Percentiles rank a stretch among this genome's conserved stretches.
Evolutionary conservation across 2,888 invertebrate genomes (phyloP).

Genomic region (Ophion slaviceki): DNA sequence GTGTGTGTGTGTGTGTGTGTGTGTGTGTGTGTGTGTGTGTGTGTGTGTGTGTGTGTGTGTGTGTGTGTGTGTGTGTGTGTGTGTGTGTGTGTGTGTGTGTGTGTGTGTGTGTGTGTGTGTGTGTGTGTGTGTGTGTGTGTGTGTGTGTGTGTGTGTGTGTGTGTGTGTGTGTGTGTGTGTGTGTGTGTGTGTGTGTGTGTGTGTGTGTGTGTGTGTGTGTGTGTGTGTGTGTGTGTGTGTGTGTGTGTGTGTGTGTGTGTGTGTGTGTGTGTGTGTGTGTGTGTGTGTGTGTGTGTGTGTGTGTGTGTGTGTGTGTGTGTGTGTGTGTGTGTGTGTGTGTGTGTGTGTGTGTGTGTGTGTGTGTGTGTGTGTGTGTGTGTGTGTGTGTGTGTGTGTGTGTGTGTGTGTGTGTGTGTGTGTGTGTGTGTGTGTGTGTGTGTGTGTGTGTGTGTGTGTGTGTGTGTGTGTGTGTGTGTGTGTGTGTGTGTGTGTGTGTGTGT

Average conservation of each 20-base stretch:
- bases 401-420: neutral
- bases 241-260: neutral
- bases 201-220: neutral
- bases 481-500: neutral
- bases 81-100: neutral
- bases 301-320: neutral
- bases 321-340: neutral
- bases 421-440: neutral
- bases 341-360: neutral
- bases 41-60: neutral
- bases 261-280: neutral
- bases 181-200: neutral
- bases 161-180: too few relatives aligned
- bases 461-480: neutral
- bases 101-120: neutral
- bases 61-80: neutral
- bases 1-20: neutral
- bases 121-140: neutral
- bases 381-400: neutral
- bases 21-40: neutral
- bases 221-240: neutral
- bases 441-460: neutral
- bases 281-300: neutral
- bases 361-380: neutral
- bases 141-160: neutral